Evolutionary conservation across 2,888 invertebrate species (phyloP).

Genomic region (Drosophila rubida): DNA sequence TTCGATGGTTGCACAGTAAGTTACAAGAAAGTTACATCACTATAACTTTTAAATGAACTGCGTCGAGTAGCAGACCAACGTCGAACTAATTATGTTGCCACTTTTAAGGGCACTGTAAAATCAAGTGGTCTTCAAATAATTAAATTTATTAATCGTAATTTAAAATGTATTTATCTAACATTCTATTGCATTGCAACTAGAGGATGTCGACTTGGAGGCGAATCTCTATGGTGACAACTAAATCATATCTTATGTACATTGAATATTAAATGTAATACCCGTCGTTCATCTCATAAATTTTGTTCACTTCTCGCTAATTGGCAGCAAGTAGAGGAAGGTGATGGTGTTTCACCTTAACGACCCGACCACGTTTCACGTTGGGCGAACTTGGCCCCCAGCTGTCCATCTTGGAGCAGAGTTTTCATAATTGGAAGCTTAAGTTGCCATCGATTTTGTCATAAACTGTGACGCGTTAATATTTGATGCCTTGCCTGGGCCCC

Average conservation of each 20-base stretch:
- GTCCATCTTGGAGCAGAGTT: conserved; percentile 16
- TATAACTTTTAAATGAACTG: neutral
- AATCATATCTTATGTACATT: neutral
- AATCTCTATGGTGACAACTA: neutral
- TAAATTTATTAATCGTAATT: no score
- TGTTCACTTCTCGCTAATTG: neutral
- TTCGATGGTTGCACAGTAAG: neutral
- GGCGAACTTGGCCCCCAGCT: conserved; percentile 2
- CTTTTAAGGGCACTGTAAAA: no score
- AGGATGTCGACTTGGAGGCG: no score
- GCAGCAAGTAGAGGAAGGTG: neutral
- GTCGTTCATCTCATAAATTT: neutral
- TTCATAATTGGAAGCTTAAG: conserved; percentile 45
- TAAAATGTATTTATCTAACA: no score
- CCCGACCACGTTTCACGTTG: neutral
- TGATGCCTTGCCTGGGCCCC: conserved; percentile 16
- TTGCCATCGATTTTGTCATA: conserved; percentile 42
- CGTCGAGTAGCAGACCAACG: neutral
- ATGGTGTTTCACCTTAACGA: neutral
- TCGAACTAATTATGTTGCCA: no score
- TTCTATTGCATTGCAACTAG: no score
- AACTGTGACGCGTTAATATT: conserved; percentile 39
- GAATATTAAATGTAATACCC: neutral
- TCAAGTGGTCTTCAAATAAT: no score
- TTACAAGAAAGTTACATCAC: neutral